phyloP scores from a whole-genome alignment of 2,113 vertebrate species.

The Ceyx melanurus region DNA sequence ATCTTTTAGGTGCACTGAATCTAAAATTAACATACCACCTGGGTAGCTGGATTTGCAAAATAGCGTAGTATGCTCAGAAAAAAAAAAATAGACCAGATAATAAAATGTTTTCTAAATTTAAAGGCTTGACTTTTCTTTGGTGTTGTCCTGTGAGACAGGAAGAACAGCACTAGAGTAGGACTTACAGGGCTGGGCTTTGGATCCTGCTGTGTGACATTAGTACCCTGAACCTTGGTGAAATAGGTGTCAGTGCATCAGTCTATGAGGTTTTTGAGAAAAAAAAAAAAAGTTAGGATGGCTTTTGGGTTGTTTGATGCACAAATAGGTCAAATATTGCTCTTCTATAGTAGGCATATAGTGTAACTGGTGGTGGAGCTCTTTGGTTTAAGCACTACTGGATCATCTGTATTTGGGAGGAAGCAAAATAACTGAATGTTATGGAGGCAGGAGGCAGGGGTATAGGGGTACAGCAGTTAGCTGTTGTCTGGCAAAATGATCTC shows the following conservation, averaged over 20 bases:
- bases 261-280: accelerated
- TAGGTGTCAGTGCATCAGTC: too few species aligned
- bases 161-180: accelerated
- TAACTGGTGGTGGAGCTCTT: neutral
- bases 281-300: neutral
- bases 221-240: neutral
- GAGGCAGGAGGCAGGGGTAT: neutral
- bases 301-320: neutral
- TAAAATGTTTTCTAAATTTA: neutral
- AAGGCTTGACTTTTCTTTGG: neutral
- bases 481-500: neutral
- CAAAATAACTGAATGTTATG: neutral
- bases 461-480: neutral
- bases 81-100: neutral
- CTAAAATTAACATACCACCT: neutral
- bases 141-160: neutral
- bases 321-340: neutral
- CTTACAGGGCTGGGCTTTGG: neutral
- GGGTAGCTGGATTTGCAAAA: neutral
- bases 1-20: neutral
- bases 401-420: neutral
- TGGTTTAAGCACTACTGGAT: neutral
- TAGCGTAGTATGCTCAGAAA: neutral
- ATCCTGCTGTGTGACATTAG: neutral
- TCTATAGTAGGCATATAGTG: accelerated